Base-by-base conservation (phyloP, 2,888 invertebrate species). In the Drosophila monieri region DNA sequence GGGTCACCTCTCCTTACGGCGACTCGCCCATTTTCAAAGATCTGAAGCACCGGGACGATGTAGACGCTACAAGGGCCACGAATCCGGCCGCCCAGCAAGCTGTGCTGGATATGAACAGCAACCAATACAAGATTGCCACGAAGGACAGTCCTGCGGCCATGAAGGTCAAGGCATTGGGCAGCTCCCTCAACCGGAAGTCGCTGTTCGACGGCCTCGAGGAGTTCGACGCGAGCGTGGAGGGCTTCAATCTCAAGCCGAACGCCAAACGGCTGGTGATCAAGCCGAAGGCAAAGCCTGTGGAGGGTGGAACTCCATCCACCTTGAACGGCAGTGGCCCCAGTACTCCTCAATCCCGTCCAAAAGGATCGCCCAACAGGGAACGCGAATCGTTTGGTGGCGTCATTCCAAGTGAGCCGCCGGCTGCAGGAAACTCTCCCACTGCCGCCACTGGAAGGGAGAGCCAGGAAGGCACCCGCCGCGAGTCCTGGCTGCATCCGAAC, bases 131-230 rank as follows among this genome's bases (percentile, higher is more conserved):
- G 90, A 92, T 95, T 3, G 92, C 94, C 3, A 92, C 93, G 0
- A 92, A 93, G 30, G 92, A 93, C 5, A 91, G 92, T 15, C 75
- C 78, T 1, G 74, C 73, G 6, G 93, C 94, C 51, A 93, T 95
- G 1, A 94, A 93, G 79, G 87, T 90, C 0, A 91, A 91, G 59
- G 90, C 91, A 1, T 67, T 91, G 35, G 88, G 90, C 9, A 89
- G 73, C 65, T 74, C 85, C n/a, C 52, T 89, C 14, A 89, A 88
- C 2, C 89, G 86, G 93, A 95, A 95, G 90, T 94, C 95, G 0
- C 91, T 98, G 0, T 98, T 98, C 90, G 97, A 97, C 86, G 97
- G 97, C 0, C 91, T 97, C 1, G 96, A 96, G 76, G 97, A 97
- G 80, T 95, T 95, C 9, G 96, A 96, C 88, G 93, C 94, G 6